phyloP scores from a whole-genome alignment of 2,888 invertebrate genomes.

The Crematogaster levior region DNA sequence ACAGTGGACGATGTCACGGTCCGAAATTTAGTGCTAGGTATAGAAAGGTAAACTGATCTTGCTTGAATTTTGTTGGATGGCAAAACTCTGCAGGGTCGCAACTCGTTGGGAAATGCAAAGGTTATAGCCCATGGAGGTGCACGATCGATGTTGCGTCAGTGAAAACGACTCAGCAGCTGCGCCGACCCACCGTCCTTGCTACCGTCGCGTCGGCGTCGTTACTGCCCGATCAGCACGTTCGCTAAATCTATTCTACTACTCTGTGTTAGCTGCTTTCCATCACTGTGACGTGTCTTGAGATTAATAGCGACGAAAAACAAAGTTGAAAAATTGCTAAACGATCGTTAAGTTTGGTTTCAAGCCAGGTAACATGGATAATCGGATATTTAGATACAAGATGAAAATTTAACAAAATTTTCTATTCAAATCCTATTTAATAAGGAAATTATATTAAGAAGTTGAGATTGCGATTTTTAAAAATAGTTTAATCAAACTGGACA shows the following conservation, averaged over 20 bases:
- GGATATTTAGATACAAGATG: neutral
- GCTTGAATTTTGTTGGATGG: neutral
- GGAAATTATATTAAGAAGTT: neutral
- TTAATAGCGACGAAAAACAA: neutral
- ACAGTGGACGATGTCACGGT: neutral
- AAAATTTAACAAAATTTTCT: neutral
- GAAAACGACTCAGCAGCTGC: constrained; percentile 69
- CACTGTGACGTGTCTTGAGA: neutral
- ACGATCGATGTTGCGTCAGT: constrained; percentile 70
- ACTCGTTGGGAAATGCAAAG: constrained; percentile 62
- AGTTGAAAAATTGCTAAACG: neutral
- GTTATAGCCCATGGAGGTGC: constrained; percentile 67
- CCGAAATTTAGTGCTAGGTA: neutral
- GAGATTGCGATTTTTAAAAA: too few relatives aligned
- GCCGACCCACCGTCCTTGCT: constrained; percentile 52
- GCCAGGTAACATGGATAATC: neutral
- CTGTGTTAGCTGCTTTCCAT: neutral
- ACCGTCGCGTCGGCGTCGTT: constrained; percentile 41
- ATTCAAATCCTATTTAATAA: neutral
- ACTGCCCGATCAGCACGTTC: constrained; percentile 40
- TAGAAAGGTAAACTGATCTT: neutral
- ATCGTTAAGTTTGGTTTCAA: neutral
- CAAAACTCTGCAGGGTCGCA: neutral
- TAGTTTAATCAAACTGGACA: neutral
- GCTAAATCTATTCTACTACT: constrained; percentile 38